Evolutionary conservation across 2,113 vertebrate species (phyloP), one percentile per base, ranked within the genome.

Genomic region (Meleagris gallopavo): DNA sequence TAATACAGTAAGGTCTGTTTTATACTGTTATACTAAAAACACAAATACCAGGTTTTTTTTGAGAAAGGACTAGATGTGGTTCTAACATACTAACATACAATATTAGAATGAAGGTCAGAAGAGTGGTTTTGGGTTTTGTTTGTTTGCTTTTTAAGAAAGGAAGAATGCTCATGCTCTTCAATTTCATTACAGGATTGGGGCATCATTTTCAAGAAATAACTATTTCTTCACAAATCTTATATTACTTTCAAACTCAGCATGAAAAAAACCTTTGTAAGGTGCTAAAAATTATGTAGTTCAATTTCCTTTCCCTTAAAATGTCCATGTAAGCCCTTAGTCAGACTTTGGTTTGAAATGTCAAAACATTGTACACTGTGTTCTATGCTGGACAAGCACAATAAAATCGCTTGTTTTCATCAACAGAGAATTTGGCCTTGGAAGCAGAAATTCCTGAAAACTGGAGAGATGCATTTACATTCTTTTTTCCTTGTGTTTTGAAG

Each of bases 371-470:
- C 55, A 62, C 29, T 48, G 22, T 77, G 32, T 71, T 90, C 45
- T 88, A 29, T 91, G 30, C 24, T 4, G 24, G 50, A 55, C 29
- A 85, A 64, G 52, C 15, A 80, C 18, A 72, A 57, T 69, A 69
- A 92, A 95, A 87, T 77, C 17, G 2, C 7, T 74, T 21, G 3
- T 84, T 75, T 91, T 87, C 71, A 52, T 69, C 58, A 45, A 21
- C 10, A 40, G 30, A 74, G n/a, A 76, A 76, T 88, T 83, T 94
- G 75, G 34, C 57, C 65, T 34, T 73, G 36, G 64, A 84, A 93
- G 34, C 18, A 94, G 69, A 81, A 78, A 78, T 88, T 72, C 69
- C 69, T 88, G 41, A 90, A 93, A 79, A 79, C n/a, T 5, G 18
- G 36, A 88, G 82, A 90, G 13, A 72, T 57, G n/a, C 2, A 74